Evolutionary conservation across 2,888 invertebrate genomes (phyloP).

Genomic region (Platycheirus albimanus): DNA sequence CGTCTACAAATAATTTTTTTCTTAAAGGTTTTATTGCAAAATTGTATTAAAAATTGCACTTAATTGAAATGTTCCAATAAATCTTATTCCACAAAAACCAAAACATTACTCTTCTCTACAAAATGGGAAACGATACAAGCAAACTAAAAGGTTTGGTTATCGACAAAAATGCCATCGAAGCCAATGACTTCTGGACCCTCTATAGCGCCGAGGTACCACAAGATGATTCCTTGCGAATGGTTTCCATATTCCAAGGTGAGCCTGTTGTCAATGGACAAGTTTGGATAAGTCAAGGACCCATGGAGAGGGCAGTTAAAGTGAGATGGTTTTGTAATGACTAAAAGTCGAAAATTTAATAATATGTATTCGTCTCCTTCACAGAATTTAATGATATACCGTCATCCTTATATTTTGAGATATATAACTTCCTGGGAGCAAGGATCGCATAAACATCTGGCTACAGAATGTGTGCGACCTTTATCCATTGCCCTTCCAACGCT

Average conservation of each 20-base stretch:
- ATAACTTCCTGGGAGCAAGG: slow-evolving; percentile 91
- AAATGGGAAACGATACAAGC: slow-evolving; percentile 91
- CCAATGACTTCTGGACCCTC: slow-evolving; percentile 91
- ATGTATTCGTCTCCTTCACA: no score
- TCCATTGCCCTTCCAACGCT: slow-evolving; percentile 86
- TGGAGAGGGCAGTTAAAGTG: slow-evolving; percentile 91
- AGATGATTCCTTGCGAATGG: slow-evolving; percentile 84
- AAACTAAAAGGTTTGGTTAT: slow-evolving; percentile 89
- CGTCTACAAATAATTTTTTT: slow-evolving; percentile 22
- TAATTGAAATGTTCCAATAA: slow-evolving; percentile 43
- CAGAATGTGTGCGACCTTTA: slow-evolving; percentile 92
- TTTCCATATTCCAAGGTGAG: slow-evolving; percentile 91
- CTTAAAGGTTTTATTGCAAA: slow-evolving; percentile 5
- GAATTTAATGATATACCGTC: slow-evolving; percentile 93
- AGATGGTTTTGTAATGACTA: slow-evolving; percentile 76
- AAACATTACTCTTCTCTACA: neutral
- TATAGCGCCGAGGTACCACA: slow-evolving; percentile 82
- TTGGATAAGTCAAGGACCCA: slow-evolving; percentile 87
- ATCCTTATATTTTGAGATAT: slow-evolving; percentile 93
- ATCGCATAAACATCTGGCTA: slow-evolving; percentile 89
- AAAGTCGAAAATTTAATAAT: no score
- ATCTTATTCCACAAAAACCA: neutral
- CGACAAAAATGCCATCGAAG: slow-evolving; percentile 88
- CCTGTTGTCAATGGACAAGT: slow-evolving; percentile 86
- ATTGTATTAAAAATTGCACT: neutral